Conservation (phyloP, 2,888 invertebrate genomes). For the Physocephala rufipes region DNA sequence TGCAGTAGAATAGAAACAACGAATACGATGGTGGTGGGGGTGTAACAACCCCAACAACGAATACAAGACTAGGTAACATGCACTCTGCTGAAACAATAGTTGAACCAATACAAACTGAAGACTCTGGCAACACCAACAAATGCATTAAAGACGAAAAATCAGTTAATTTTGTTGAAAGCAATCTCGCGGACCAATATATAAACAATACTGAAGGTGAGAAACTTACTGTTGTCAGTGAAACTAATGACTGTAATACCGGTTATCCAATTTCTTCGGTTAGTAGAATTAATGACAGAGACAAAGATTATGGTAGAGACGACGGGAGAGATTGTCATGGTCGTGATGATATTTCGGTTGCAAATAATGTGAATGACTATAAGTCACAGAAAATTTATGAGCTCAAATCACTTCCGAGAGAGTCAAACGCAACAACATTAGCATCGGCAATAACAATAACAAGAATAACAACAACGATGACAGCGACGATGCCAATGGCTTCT, state of each 20-base stretch:
- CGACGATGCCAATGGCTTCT: constrained; percentile 33
- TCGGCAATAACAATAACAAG: too few relatives aligned
- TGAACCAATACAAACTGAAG: constrained; percentile 2
- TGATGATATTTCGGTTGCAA: too few relatives aligned
- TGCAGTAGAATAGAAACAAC: constrained; percentile 34
- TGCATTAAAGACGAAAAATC: constrained; percentile 46
- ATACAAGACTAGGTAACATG: background rate
- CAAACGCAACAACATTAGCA: constrained; percentile 32
- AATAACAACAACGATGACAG: too few relatives aligned
- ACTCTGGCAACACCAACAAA: constrained; percentile 13
- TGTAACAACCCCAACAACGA: background rate
- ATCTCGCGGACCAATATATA: constrained; percentile 9
- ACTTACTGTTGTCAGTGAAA: constrained; percentile 18
- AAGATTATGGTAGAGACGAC: constrained; percentile 18
- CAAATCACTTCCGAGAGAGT: constrained; percentile 40
- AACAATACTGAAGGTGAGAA: constrained; percentile 11
- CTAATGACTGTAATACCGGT: too few relatives aligned
- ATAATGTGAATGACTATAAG: constrained; percentile 17
- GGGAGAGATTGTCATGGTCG: too few relatives aligned
- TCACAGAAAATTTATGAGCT: constrained; percentile 51
- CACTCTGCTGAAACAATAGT: background rate
- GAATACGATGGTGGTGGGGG: background rate
- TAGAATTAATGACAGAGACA: constrained; percentile 17
- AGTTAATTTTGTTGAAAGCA: constrained; percentile 43
- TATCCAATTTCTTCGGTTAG: constrained; percentile 12